Base-by-base conservation (phyloP, 2,797 vertebrate species). In the Notolabrus celidotus region DNA sequence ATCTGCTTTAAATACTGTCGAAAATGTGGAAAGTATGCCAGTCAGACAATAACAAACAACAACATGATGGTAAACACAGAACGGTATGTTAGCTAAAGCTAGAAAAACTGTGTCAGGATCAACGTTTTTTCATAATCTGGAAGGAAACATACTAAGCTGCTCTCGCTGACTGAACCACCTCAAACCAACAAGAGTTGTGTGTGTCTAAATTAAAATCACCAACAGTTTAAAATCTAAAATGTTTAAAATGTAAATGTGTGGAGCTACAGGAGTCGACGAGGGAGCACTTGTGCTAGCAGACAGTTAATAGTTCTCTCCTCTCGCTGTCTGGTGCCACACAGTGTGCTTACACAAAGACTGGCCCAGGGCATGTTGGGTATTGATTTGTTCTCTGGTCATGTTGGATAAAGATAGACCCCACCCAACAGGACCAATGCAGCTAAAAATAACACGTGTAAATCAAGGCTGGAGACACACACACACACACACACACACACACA, bases 351-450 rank as follows among this genome's bases (percentile, higher is more conserved):
- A 83, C 83, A 88, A 76, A 85, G 58, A 82, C 82, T 77, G 64
- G 83, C 80, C 79, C 77, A 36, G 82, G 79, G 80, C 86, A 38
- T 73, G 81, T 83, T 80, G 62, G n/a, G 5, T 71, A 91, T 91
- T 23, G 92, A 91, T 91, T 86, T 90, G 87, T 87, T 86, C 89
- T 83, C 67, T 74, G 80, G 73, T 80, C 79, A 80, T 86, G 85
- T 64, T 42, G 81, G 75, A 90, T 91, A 89, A 88, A 90, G 82
- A 91, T 75, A 91, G 74, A 86, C 83, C 83, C 77, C 85, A 68
- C 80, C 87, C 79, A 84, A 76, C 81, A 64, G 71, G 47, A 79
- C 50, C 71, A 22, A 76, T 45, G 71, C 55, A 16, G 72, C 85
- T 88, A 87, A 85, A 88, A 83, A 91, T 85, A 90, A 83, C 84